Percentiles rank a stretch among this genome's conserved stretches.
phyloP scores from a whole-genome alignment of 2,888 invertebrate species.

The Criorhina ranunculi region DNA sequence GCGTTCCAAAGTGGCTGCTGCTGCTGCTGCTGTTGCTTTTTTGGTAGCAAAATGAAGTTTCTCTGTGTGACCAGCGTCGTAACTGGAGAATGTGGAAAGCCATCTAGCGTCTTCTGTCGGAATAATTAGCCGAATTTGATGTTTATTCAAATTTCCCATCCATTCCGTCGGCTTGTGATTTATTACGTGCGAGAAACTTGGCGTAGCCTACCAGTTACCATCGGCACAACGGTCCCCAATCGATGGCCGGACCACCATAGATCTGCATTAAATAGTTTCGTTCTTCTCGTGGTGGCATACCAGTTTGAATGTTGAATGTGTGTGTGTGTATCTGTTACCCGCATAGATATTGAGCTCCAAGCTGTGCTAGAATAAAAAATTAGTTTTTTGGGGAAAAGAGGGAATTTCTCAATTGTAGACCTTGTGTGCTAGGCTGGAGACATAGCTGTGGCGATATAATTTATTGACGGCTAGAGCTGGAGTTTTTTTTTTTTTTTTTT shows the following conservation, averaged over 20 bases:
- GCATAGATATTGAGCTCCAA: slow-evolving; percentile 13
- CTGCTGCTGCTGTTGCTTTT: not conserved
- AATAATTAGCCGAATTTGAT: slow-evolving; percentile 61
- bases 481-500: slow-evolving; percentile 16
- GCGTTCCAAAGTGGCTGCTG: not conserved
- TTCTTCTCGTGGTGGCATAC: slow-evolving; percentile 44
- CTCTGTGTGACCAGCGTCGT: slow-evolving; percentile 24
- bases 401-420: slow-evolving; percentile 47
- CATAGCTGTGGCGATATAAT: slow-evolving; percentile 54
- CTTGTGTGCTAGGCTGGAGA: not conserved
- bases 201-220: slow-evolving; percentile 40
- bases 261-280: slow-evolving; percentile 51
- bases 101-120: slow-evolving; percentile 13
- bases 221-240: slow-evolving; percentile 14
- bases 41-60: slow-evolving; percentile 7
- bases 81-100: not conserved
- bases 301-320: slow-evolving; percentile 8
- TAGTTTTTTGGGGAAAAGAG: slow-evolving; percentile 4
- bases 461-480: slow-evolving; percentile 52
- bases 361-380: not conserved
- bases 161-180: slow-evolving; percentile 32
- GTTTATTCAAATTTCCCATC: slow-evolving; percentile 53
- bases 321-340: slow-evolving; percentile 19
- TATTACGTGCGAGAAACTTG: slow-evolving; percentile 62
- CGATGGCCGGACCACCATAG: slow-evolving; percentile 51